Percentiles rank a stretch among this genome's conserved stretches.
phyloP scores from a whole-genome alignment of 2,888 invertebrate species.

The Eupithecia centaureata region DNA sequence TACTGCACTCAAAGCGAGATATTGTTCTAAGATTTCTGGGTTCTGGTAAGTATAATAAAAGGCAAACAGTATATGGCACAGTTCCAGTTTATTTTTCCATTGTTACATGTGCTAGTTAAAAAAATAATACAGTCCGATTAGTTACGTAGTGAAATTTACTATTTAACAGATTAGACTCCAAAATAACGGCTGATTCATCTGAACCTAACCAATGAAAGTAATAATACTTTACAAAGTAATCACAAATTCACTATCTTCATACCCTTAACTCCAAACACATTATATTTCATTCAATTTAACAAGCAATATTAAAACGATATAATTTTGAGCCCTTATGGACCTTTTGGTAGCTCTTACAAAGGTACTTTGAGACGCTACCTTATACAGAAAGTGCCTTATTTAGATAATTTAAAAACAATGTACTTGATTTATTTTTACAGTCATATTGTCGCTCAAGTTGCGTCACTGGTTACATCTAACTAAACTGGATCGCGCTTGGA shows the following conservation, averaged over 20 bases:
- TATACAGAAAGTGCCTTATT: slow-evolving; percentile 67
- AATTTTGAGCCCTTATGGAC: slow-evolving; percentile 57
- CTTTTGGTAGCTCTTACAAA: slow-evolving; percentile 58
- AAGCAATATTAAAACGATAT: slow-evolving; percentile 68
- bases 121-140: slow-evolving; percentile 82
- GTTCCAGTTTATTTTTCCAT: slow-evolving; percentile 82
- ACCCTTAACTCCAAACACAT: slow-evolving; percentile 72
- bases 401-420: slow-evolving; percentile 68
- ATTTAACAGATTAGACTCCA: slow-evolving; percentile 59
- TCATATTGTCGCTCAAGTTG: slow-evolving; percentile 54
- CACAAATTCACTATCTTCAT: slow-evolving; percentile 52
- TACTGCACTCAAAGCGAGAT: background rate
- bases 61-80: slow-evolving; percentile 74
- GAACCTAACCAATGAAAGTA: slow-evolving; percentile 42
- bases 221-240: slow-evolving; percentile 51
- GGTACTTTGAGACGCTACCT: slow-evolving; percentile 65
- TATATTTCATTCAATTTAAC: slow-evolving; percentile 74
- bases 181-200: slow-evolving; percentile 43
- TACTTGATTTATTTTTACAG: slow-evolving; percentile 77
- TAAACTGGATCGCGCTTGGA: slow-evolving; percentile 49
- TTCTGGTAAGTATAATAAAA: slow-evolving; percentile 50
- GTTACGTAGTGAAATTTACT: slow-evolving; percentile 65
- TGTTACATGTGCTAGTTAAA: slow-evolving; percentile 83
- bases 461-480: slow-evolving; percentile 49
- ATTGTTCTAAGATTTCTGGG: background rate